Evolutionary conservation across 2,113 vertebrate species (phyloP).

Genomic region (Kryptolebias marmoratus): DNA sequence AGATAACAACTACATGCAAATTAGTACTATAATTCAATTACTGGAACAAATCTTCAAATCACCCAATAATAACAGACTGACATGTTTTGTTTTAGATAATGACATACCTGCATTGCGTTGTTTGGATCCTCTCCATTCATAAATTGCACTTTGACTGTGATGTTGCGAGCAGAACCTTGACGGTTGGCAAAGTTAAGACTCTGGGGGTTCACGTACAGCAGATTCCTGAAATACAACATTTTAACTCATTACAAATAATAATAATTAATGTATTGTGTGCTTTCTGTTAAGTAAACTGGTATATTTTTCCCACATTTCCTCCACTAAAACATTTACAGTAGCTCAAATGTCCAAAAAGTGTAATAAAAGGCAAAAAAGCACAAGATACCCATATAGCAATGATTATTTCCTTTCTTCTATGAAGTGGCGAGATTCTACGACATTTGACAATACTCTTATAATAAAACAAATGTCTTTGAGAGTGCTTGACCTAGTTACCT

Average conservation of each 20-base stretch:
- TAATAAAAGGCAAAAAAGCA: no score
- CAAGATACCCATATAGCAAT: not conserved
- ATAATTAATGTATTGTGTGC: no score
- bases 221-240: slow-evolving; percentile 84
- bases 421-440: not conserved
- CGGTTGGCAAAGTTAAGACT: slow-evolving; percentile 99
- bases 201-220: slow-evolving; percentile 96
- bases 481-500: slow-evolving; percentile 24
- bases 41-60: not conserved
- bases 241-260: not conserved
- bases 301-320: no score
- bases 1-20: not conserved
- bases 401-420: not conserved
- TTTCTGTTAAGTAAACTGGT: no score
- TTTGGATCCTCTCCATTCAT: slow-evolving; percentile 97
- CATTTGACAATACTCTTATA: slow-evolving; percentile 1
- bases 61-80: not conserved
- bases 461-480: slow-evolving; percentile 4
- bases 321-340: no score
- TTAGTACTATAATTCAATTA: not conserved
- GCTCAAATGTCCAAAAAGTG: no score
- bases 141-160: slow-evolving; percentile 99
- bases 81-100: not conserved
- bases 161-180: slow-evolving; percentile 97
- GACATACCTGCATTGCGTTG: slow-evolving; percentile 94